Percentiles rank a stretch among this genome's conserved stretches.
Conservation (phyloP, 2,113 vertebrate species). For the Silurus meridionalis region DNA sequence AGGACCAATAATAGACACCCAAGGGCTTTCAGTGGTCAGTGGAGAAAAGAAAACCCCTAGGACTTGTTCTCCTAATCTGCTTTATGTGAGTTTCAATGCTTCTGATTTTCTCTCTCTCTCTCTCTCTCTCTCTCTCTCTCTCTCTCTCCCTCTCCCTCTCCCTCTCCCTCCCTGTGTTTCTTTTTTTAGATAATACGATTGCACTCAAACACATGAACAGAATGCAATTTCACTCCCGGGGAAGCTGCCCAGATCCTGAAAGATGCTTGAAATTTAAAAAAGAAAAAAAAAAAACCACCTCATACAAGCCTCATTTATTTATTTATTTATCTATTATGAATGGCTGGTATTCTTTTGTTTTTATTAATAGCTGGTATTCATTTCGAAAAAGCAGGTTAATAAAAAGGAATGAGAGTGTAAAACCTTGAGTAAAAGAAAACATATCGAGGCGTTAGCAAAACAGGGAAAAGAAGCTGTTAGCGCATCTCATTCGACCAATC, state of each 20-base stretch:
- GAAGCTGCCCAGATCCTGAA: neutral
- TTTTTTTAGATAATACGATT: slow-evolving; percentile 17
- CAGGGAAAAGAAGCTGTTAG: neutral
- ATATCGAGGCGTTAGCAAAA: neutral
- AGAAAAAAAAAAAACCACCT: neutral
- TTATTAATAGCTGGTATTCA: neutral
- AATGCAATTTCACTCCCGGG: neutral
- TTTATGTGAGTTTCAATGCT: neutral
- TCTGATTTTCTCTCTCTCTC: neutral
- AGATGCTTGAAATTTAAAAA: neutral
- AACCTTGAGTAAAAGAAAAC: neutral
- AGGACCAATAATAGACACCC: neutral
- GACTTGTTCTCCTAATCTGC: neutral
- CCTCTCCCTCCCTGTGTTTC: neutral
- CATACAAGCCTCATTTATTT: neutral
- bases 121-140: neutral
- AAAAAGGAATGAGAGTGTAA: neutral
- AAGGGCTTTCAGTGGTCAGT: neutral
- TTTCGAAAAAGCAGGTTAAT: neutral
- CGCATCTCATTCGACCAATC: neutral
- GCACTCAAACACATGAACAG: neutral
- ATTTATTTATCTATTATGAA: neutral
- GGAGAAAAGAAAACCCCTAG: neutral
- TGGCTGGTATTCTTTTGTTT: neutral
- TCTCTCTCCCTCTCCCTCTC: neutral